phyloP scores from a whole-genome alignment of 2,888 invertebrate species.

The Rhagium mordax region DNA sequence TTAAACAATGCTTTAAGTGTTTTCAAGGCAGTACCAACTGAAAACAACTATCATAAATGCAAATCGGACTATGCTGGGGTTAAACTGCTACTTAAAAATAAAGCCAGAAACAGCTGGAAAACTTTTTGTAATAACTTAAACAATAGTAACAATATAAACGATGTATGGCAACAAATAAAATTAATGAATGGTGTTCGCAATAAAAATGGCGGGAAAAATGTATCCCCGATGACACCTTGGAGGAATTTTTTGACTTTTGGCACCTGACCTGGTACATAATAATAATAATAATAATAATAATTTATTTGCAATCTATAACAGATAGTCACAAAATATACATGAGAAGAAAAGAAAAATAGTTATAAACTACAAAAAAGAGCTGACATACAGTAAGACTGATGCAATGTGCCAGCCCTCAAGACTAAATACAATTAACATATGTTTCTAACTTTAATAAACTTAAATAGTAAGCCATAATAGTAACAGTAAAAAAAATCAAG shows the following conservation, averaged over 20 bases:
- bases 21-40: background rate
- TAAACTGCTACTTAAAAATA: background rate
- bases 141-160: background rate
- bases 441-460: no score
- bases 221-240: background rate
- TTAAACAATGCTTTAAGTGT: no score
- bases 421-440: no score
- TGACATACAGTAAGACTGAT: no score
- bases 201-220: background rate
- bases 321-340: no score
- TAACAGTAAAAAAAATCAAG: no score
- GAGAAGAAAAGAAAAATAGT: no score
- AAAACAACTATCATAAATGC: background rate
- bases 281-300: no score
- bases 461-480: no score
- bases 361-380: no score
- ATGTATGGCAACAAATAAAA: background rate
- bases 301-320: no score
- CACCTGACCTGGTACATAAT: background rate
- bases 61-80: background rate
- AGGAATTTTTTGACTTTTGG: background rate
- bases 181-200: background rate
- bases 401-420: no score
- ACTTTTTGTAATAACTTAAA: background rate
- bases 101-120: background rate